Evolutionary conservation across 1,140 invertebrate species (phyloP).

Genomic region (Stratiolaelaps scimitus): DNA sequence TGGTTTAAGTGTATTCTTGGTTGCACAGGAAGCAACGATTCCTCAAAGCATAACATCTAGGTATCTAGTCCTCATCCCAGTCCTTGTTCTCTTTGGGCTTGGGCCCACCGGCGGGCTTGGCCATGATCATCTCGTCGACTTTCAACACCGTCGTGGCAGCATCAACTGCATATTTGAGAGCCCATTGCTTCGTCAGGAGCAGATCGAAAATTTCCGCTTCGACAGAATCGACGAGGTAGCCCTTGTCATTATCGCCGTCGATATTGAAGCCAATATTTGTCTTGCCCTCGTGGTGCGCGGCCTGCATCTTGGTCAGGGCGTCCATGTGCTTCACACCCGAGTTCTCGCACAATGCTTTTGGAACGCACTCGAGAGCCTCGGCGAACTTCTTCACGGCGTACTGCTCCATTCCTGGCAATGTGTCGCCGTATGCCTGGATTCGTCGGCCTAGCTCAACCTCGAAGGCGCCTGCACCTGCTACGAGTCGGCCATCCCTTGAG

Average conservation of each 20-base stretch:
- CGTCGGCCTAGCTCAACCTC: slow-evolving; percentile 86
- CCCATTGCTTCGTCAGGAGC: slow-evolving; percentile 79
- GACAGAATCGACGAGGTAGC: slow-evolving; percentile 55
- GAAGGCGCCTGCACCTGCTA: slow-evolving; percentile 84
- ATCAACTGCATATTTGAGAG: slow-evolving; percentile 80
- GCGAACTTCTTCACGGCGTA: slow-evolving; percentile 94
- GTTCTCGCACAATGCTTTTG: slow-evolving; percentile 86
- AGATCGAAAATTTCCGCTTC: slow-evolving; percentile 68
- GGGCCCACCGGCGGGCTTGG: slow-evolving; percentile 87
- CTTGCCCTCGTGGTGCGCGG: slow-evolving; percentile 77
- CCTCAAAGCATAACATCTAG: not conserved
- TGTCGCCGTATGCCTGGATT: slow-evolving; percentile 72
- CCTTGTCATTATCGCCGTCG: slow-evolving; percentile 50
- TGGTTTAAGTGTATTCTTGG: no score
- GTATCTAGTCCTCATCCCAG: slow-evolving; percentile 51
- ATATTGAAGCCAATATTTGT: slow-evolving; percentile 75
- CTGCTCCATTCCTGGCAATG: slow-evolving; percentile 83
- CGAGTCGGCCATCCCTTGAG: slow-evolving; percentile 58
- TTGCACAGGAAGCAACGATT: no score
- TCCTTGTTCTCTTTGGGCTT: slow-evolving; percentile 54
- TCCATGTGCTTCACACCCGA: slow-evolving; percentile 75
- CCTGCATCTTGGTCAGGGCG: slow-evolving; percentile 75
- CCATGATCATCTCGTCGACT: slow-evolving; percentile 97
- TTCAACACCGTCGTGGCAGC: slow-evolving; percentile 84
- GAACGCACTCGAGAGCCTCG: slow-evolving; percentile 73